Evolutionary conservation across 2,888 invertebrate genomes (phyloP), one percentile per base, ranked within the genome.

Genomic region (Chirona hameri): DNA sequence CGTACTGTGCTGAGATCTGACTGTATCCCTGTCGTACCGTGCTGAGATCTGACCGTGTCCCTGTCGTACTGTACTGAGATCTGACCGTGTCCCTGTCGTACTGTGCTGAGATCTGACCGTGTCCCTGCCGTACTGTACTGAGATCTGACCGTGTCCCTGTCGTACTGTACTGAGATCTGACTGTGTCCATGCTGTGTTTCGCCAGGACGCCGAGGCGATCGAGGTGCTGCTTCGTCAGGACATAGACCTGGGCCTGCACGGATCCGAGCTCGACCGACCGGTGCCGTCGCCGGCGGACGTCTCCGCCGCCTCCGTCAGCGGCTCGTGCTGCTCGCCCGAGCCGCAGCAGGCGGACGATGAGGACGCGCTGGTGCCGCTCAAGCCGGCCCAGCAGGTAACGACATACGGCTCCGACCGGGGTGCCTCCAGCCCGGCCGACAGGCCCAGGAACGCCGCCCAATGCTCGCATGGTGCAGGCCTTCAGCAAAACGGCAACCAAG

Each of bases 201-300:
- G 86, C 21, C 48, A 10, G 48, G 12, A 12, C 48, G 7, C 48
- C 12, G 48, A 48, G 9, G 9, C 48, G 65, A 27, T 10, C 27
- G 65, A 7, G 1, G n/a, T 18, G 14, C 72, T n/a, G 76, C n/a
- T n/a, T n/a, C n/a, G n/a, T n/a, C 82, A 97, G 89, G 97, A 97
- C 90, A 96, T 96, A 86, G 97, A 97, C 88, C 91, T 97, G 90
- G 97, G 2, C 39, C 39, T 39, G 39, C 39, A 96, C 7, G 52
- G 15, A 1, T 9, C 52, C 15, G 15, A 12, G 52, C 52, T 18
- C 7, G 15, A 1, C 1, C 18, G 15, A 12, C 15, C 52, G 52
- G 15, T 18, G 52, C 52, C 52, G 52, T 52, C 52, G 10, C 52
- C 18, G 1, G 52, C 12, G 52, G 52, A 52, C 52, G 52, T 12